These are phyloP conservation scores for Scaptomyza polygonia DNA, from an alignment of 2,888 invertebrate genomes.

Conservation along the genomic window DNA sequence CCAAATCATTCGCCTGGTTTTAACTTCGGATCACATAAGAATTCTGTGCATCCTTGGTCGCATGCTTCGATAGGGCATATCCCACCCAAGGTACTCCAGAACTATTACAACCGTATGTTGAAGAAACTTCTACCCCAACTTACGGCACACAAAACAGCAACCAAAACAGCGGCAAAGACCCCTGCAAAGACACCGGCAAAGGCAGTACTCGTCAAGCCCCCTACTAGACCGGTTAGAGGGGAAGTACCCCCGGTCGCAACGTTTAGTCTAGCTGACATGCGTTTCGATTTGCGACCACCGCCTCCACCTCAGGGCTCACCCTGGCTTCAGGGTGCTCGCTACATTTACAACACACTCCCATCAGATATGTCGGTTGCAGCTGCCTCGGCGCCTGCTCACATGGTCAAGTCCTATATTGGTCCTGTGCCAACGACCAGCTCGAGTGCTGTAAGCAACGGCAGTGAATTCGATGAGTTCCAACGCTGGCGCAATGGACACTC, in stretches of 20 bases:
- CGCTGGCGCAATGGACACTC: conserved; percentile 85
- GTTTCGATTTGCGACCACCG: conserved; percentile 76
- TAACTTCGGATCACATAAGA: conserved; percentile 55
- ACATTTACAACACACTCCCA: conserved; percentile 81
- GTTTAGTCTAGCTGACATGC: conserved; percentile 72
- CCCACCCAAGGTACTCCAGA: conserved; percentile 76
- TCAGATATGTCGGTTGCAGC: conserved; percentile 71
- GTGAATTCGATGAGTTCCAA: conserved; percentile 76
- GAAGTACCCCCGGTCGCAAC: conserved; percentile 61
- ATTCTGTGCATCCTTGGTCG: conserved; percentile 56
- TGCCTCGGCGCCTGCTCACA: conserved; percentile 85
- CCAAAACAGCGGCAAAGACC: conserved; percentile 23
- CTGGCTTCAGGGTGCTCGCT: conserved; percentile 79
- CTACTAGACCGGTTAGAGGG: conserved; percentile 52
- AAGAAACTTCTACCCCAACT: conserved; percentile 78
- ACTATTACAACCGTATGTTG: conserved; percentile 79
- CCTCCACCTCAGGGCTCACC: conserved; percentile 70
- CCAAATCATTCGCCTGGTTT: conserved; percentile 45
- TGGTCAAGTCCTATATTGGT: conserved; percentile 83
- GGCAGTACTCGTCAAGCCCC: conserved; percentile 40
- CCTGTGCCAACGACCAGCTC: conserved; percentile 61
- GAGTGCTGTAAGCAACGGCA: conserved; percentile 38
- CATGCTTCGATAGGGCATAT: conserved; percentile 62
- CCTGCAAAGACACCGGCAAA: conserved; percentile 22
- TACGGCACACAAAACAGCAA: conserved; percentile 30